Evolutionary conservation across 2,888 invertebrate genomes (phyloP).

Genomic region (Oligia latruncula): DNA sequence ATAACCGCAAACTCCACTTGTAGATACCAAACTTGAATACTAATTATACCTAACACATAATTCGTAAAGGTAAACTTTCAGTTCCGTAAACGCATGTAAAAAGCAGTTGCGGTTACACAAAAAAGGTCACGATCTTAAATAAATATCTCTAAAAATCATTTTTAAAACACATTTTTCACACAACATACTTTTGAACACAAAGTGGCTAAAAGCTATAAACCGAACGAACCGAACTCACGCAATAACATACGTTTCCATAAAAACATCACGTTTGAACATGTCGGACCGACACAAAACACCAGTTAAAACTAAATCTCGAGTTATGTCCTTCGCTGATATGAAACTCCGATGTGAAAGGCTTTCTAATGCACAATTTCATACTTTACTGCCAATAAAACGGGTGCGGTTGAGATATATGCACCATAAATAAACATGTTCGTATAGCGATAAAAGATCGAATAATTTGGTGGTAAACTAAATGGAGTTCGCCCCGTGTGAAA

Average conservation of each 20-base stretch:
- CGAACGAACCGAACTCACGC: conserved; percentile 75
- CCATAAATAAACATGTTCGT: conserved; percentile 86
- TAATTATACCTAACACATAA: not conserved
- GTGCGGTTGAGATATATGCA: conserved; percentile 78
- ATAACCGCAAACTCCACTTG: conserved; percentile 4
- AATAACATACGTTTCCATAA: conserved; percentile 84
- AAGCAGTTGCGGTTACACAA: conserved; percentile 47
- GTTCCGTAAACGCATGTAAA: conserved; percentile 50
- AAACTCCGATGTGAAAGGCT: conserved; percentile 84
- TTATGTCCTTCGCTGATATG: conserved; percentile 83
- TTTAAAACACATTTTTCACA: conserved; percentile 42
- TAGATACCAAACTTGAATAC: not conserved
- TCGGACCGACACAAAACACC: conserved; percentile 79
- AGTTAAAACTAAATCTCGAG: conserved; percentile 85
- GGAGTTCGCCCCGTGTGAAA: conserved; percentile 75
- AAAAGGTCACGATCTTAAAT: conserved; percentile 46
- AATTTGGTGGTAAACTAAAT: conserved; percentile 85
- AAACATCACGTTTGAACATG: conserved; percentile 82
- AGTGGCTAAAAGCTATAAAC: conserved; percentile 84
- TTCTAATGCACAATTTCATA: conserved; percentile 87
- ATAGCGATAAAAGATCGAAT: conserved; percentile 84
- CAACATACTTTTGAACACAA: conserved; percentile 75
- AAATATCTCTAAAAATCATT: conserved; percentile 36
- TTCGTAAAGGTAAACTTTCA: conserved; percentile 12
- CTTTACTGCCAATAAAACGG: conserved; percentile 87